Percentiles rank a stretch among this genome's conserved stretches.
These are phyloP conservation scores for Alca torda DNA, from an alignment of 2,797 vertebrate genomes.

Conservation along the genomic window DNA sequence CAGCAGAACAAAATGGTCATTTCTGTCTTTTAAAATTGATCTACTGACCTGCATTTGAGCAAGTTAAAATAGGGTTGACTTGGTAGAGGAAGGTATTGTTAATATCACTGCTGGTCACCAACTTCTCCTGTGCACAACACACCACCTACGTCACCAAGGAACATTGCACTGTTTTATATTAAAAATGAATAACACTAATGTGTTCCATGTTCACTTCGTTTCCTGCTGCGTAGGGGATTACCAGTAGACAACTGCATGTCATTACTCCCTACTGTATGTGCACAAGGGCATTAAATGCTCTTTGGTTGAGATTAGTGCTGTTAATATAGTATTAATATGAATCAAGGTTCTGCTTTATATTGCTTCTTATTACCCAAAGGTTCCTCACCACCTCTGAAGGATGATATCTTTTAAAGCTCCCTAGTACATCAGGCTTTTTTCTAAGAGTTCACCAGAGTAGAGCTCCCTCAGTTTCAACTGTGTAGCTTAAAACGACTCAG, in stretches of 20 bases:
- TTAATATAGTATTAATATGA: not conserved
- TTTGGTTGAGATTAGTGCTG: not conserved
- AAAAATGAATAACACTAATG: not conserved
- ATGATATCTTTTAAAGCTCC: not conserved
- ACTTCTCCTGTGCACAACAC: accelerated
- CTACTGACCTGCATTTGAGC: not conserved
- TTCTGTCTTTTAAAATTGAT: not conserved
- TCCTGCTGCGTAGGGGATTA: not conserved
- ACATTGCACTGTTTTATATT: not conserved
- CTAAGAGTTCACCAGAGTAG: not conserved
- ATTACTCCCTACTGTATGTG: not conserved
- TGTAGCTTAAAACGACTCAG: not conserved
- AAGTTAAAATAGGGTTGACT: not conserved
- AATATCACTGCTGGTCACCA: not conserved
- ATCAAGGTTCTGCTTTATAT: not conserved
- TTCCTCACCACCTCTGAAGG: not conserved
- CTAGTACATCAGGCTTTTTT: not conserved
- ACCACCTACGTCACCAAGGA: not conserved
- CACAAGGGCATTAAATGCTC: not conserved
- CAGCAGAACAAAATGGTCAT: not conserved
- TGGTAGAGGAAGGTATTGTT: not conserved
- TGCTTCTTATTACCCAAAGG: not conserved
- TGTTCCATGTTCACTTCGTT: not conserved
- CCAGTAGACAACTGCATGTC: not conserved
- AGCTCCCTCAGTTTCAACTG: not conserved